These are phyloP conservation scores for Bombus superbus DNA, from an alignment of 1,140 invertebrate genomes.

Conservation along the genomic window DNA sequence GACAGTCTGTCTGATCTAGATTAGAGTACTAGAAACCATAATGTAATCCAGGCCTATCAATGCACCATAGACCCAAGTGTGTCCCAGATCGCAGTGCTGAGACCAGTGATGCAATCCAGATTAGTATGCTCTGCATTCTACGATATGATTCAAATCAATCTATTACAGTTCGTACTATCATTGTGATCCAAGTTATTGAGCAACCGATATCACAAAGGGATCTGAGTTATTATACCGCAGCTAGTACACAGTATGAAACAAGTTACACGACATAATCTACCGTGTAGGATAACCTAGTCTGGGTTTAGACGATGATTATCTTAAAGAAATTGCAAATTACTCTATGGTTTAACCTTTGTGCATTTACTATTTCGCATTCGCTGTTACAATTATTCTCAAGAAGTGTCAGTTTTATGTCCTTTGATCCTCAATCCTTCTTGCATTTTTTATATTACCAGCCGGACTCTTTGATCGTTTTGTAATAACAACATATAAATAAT, in stretches of 20 bases:
- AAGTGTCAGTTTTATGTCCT: too few species aligned
- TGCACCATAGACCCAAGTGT: constrained; percentile 5
- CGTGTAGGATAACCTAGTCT: background rate
- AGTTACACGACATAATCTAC: background rate
- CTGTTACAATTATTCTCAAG: too few species aligned
- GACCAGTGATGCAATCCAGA: constrained; percentile 22
- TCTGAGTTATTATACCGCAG: constrained; percentile 18
- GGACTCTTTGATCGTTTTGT: too few species aligned
- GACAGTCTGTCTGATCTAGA: constrained; percentile 8
- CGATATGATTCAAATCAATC: constrained; percentile 37
- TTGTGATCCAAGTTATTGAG: constrained; percentile 35
- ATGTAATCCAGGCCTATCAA: constrained; percentile 24
- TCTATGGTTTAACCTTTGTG: background rate
- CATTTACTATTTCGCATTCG: too few species aligned
- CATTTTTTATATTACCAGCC: too few species aligned
- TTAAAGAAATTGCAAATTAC: background rate
- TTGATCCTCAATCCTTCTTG: too few species aligned
- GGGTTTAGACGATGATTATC: background rate
- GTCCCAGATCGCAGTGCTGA: background rate
- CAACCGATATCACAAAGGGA: constrained; percentile 16
- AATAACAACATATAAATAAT: too few species aligned
- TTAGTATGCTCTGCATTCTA: background rate
- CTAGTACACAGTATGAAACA: background rate
- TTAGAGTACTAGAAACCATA: constrained; percentile 1
- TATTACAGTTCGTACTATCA: constrained; percentile 23